Conservation (phyloP, 2,113 vertebrate genomes). For the Crypturellus undulatus region DNA sequence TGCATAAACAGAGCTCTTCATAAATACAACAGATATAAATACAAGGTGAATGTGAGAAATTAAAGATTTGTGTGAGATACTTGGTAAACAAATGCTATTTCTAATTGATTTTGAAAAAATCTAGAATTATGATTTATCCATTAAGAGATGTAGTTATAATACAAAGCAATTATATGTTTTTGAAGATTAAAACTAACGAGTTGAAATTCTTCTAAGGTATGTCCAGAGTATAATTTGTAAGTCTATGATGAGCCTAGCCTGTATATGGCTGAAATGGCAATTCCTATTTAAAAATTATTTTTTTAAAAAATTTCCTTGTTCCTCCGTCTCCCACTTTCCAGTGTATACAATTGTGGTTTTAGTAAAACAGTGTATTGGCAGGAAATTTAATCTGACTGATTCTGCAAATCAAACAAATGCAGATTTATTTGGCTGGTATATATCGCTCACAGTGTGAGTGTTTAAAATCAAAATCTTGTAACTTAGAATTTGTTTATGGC, state of each 20-base stretch:
- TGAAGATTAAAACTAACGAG: not conserved
- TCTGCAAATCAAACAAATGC: not conserved
- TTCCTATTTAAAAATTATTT: not conserved
- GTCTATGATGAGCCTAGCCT: not conserved
- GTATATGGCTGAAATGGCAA: not conserved
- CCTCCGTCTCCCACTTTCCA: not conserved
- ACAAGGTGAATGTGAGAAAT: not conserved
- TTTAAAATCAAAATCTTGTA: not conserved
- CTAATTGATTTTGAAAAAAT: conserved; percentile 36
- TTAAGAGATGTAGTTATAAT: not conserved
- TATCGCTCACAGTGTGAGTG: not conserved
- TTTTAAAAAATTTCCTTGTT: not conserved
- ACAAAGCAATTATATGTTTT: not conserved
- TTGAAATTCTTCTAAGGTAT: not conserved
- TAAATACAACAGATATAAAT: not conserved
- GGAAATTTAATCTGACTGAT: not conserved
- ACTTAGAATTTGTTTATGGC: not conserved
- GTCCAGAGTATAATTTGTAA: not conserved
- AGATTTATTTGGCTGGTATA: not conserved
- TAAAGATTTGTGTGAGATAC: not conserved
- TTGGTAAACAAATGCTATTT: not conserved
- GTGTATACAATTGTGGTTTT: not conserved
- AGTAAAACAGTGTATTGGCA: not conserved
- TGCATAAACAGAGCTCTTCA: conserved; percentile 11
- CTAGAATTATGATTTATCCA: not conserved